A percentile compares a stretch with the other conserved stretches of the same genome.
Conservation (phyloP, 1,140 invertebrate genomes). For the Bombyx mori region DNA sequence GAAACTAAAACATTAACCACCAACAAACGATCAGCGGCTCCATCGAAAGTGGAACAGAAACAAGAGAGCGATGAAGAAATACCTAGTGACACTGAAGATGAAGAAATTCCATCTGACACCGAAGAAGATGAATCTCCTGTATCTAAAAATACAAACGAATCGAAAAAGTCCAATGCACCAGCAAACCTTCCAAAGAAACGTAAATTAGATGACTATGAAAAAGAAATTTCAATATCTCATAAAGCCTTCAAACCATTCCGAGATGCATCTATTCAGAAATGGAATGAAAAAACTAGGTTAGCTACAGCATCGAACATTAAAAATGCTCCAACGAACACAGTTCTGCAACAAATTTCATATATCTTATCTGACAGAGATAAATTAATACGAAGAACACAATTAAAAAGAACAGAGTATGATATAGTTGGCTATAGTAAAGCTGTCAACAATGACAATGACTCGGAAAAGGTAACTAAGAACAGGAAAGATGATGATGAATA, state of each 20-base stretch:
- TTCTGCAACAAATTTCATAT: conserved; percentile 90
- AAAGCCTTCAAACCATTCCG: conserved; percentile 79
- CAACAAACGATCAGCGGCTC: conserved; percentile 17
- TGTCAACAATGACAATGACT: conserved; percentile 33
- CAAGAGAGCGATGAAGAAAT: conserved; percentile 73
- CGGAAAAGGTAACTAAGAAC: conserved; percentile 34
- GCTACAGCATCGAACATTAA: conserved; percentile 74
- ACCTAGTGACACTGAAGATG: conserved; percentile 70
- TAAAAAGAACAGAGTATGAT: conserved; percentile 82
- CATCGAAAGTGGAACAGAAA: conserved; percentile 19
- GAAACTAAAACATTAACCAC: conserved; percentile 73
- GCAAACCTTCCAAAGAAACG: conserved; percentile 66
- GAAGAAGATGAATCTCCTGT: conserved; percentile 39
- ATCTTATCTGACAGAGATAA: conserved; percentile 84
- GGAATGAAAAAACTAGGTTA: conserved; percentile 91
- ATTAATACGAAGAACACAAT: conserved; percentile 85
- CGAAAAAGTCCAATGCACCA: conserved; percentile 1
- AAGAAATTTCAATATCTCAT: conserved; percentile 75
- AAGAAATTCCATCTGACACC: conserved; percentile 60
- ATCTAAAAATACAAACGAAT: conserved; percentile 16
- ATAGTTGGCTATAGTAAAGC: conserved; percentile 76
- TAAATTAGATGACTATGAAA: conserved; percentile 77
- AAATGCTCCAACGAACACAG: conserved; percentile 79
- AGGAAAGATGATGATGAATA: conserved; percentile 74
- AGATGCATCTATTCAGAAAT: conserved; percentile 87